Evolutionary conservation across 1,140 invertebrate species (phyloP), one percentile per base, ranked within the genome.

Genomic region (Lepidurus packardi): DNA sequence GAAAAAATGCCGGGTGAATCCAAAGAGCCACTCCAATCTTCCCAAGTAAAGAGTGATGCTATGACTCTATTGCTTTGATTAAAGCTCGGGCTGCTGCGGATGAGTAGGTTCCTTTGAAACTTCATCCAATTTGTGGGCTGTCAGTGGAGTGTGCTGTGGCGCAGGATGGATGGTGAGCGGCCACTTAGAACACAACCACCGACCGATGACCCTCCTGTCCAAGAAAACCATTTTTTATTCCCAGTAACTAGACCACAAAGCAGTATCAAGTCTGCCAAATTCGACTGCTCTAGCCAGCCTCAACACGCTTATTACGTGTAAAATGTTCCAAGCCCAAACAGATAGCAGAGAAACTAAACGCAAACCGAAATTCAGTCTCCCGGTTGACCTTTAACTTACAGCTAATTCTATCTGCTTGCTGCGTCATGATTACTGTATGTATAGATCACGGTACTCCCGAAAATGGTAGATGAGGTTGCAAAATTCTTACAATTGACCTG

Each of bases 21-120:
- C 53, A 9, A 65, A 65, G 53, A 65, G 13, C 53, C 53, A 65
- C 53, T 65, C 21, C 53, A 65, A 65, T 65, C 53, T 65, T 65
- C 53, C 13, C 9, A 9, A 7, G 16, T n/a, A 65, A 65, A 65
- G 53, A 65, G 4, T 65, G 53, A 65, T 65, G 53, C 53, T 65
- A 65, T 65, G 53, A 65, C 53, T 65, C 53, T 65, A 65, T 65
- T 65, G 53, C 53, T 65, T 34, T 65, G 53, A 65, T 65, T 65
- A 65, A 65, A 65, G 53, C 53, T 65, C 53, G 21, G 16, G 53
- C 53, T 65, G 53, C 16, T 21, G 53, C 53, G 53, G 53, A 65
- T 65, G 53, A 65, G 53, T 65, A 65, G 53, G 53, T 65, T 65
- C 53, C 53, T 65, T 65, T 65, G 53, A 65, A 65, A 65, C 53